Evolutionary conservation across 2,888 invertebrate genomes (phyloP).

Genomic region (Drosophila merina): DNA sequence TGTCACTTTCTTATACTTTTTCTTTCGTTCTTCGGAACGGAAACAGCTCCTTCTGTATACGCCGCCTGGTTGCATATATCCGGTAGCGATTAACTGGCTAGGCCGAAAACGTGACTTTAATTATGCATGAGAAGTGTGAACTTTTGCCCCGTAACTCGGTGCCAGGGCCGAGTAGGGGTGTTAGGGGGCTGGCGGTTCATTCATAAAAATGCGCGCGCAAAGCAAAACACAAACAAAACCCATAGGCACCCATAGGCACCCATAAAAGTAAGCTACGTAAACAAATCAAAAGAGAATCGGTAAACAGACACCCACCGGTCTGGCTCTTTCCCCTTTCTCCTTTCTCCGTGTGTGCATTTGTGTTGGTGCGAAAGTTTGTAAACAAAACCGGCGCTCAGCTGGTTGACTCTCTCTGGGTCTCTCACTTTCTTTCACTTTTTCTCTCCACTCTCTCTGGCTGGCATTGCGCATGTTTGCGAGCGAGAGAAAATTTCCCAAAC

Average conservation of each 20-base stretch:
- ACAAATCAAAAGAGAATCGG: slow-evolving; percentile 29
- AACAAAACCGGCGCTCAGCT: slow-evolving; percentile 44
- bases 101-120: slow-evolving; percentile 49
- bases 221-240: slow-evolving; percentile 44
- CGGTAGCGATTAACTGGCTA: slow-evolving; percentile 88
- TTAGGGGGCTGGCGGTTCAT: slow-evolving; percentile 42
- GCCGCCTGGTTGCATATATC: slow-evolving; percentile 87
- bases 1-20: neutral
- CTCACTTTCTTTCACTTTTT: slow-evolving; percentile 19
- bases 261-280: slow-evolving; percentile 72
- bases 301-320: slow-evolving; percentile 11
- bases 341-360: slow-evolving; percentile 3
- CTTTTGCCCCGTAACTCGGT: slow-evolving; percentile 54
- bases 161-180: neutral
- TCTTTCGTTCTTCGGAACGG: slow-evolving; percentile 83
- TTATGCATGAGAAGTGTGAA: slow-evolving; percentile 62
- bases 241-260: slow-evolving; percentile 43
- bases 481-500: slow-evolving; percentile 79
- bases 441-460: slow-evolving; percentile 38
- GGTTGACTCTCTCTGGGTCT: slow-evolving; percentile 19
- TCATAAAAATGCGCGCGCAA: slow-evolving; percentile 67
- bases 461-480: slow-evolving; percentile 60
- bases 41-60: slow-evolving; percentile 89
- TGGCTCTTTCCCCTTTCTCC: neutral
- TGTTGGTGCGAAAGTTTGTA: slow-evolving; percentile 38